Evolutionary conservation across 2,113 vertebrate genomes (phyloP), one percentile per base, ranked within the genome.

Genomic region (Pachyramphus minor): DNA sequence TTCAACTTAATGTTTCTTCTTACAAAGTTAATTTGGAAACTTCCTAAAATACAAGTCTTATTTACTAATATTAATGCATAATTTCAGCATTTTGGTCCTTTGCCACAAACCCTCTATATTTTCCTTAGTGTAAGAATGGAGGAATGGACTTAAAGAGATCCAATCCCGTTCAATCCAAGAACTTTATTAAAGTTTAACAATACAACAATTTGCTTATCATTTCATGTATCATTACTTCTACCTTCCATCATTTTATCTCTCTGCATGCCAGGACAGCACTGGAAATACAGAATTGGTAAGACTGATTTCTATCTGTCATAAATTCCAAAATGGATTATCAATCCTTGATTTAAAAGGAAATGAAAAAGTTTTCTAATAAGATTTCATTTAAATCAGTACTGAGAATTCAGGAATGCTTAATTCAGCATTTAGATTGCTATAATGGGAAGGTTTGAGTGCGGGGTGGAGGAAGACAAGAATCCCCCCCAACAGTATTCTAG

Each of bases 71-170:
- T n/a, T 41, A 71, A 25, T 1, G 1, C 42, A n/a, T 21, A 45
- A 28, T 6, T 45, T 67, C 60, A 58, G 12, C 41, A 50, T 82
- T 83, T 82, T 60, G 7, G 31, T 20, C 15, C 14, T 50, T 33
- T 55, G 4, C 1, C 27, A 78, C 5, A 13, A 53, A 17, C 0
- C 0, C 3, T 3, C 5, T 75, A 5, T 39, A 44, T 53, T 60
- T 84, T 80, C 52, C 12, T 76, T 71, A 31, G 9, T 53, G 8
- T 41, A 64, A 83, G 13, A 84, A 41, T 15, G 8, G 17, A 18
- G 58, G 20, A 81, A 71, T 23, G 81, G 3, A 31, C 11, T 78
- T 81, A 41, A 76, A 77, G n/a, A 37, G 10, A 71, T 39, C 2
- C 5, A 56, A 31, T 8, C 15, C 8, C 6, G 4, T 81, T 77